Conservation (phyloP, 2,113 vertebrate species). For the Raja brachyura region DNA sequence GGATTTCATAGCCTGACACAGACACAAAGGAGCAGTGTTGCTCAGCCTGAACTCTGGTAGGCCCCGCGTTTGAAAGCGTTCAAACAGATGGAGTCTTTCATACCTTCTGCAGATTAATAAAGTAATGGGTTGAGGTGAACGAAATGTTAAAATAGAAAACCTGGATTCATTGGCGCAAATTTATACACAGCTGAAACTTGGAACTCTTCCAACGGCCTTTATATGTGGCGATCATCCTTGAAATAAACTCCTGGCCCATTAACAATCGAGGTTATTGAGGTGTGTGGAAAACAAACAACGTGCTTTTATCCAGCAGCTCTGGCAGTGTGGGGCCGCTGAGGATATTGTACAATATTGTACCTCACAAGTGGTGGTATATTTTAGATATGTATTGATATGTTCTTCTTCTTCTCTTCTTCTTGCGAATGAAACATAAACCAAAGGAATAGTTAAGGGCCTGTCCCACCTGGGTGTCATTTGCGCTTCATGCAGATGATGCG, state of each 20-base stretch:
- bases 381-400: too few relatives aligned
- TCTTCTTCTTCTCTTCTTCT: too few relatives aligned
- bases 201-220: background rate
- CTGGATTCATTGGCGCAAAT: slow-evolving; percentile 7
- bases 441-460: too few relatives aligned
- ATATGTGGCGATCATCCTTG: background rate
- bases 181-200: background rate
- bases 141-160: background rate
- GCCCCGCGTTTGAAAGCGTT: background rate
- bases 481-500: too few relatives aligned
- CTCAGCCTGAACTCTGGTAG: background rate
- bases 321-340: background rate
- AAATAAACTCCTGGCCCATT: background rate
- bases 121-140: background rate
- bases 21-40: background rate
- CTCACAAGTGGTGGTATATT: too few relatives aligned
- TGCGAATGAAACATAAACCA: too few relatives aligned
- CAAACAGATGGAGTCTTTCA: slow-evolving; percentile 13
- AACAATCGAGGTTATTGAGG: background rate
- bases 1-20: background rate
- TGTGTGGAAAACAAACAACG: background rate
- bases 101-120: slow-evolving; percentile 13
- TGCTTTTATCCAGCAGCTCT: background rate
- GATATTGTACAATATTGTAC: background rate
- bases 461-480: too few relatives aligned